These are phyloP conservation scores for Limnephilus marmoratus DNA, from an alignment of 2,888 invertebrate species.

Conservation along the genomic window DNA sequence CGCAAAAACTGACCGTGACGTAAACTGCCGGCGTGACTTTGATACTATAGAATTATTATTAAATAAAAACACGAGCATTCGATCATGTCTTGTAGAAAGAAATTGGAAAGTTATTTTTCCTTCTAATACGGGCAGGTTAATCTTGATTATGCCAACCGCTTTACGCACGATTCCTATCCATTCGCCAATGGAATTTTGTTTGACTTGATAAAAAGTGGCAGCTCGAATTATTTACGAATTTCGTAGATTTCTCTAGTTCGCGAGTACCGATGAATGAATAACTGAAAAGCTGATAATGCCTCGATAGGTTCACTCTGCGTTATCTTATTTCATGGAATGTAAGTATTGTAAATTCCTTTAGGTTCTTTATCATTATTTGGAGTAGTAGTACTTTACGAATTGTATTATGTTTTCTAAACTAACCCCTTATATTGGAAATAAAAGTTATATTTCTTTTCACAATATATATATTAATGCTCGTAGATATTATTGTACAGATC, in stretches of 20 bases:
- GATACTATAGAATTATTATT: constrained; percentile 1
- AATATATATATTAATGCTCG: too few species aligned
- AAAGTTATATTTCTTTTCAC: too few species aligned
- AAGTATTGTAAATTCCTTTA: background rate
- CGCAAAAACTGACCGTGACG: constrained; percentile 20
- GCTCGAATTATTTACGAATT: background rate
- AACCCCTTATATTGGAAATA: too few species aligned
- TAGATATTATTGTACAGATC: background rate
- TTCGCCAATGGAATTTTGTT: background rate
- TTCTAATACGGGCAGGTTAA: constrained; percentile 12
- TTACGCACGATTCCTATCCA: constrained; percentile 42
- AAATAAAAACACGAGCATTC: constrained; percentile 30
- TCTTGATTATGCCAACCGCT: constrained; percentile 17
- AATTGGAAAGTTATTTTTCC: constrained; percentile 46
- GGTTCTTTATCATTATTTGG: too few species aligned
- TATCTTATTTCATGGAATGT: background rate
- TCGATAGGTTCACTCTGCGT: background rate
- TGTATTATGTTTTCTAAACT: too few species aligned
- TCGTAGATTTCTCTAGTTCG: background rate
- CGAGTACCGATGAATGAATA: background rate
- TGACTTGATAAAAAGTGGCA: constrained; percentile 31
- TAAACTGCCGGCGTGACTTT: background rate
- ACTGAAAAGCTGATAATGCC: background rate
- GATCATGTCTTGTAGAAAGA: constrained; percentile 33
- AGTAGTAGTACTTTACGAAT: too few species aligned